These are phyloP conservation scores for Papilio gigon DNA, from an alignment of 2,888 invertebrate species.

Conservation along the genomic window DNA sequence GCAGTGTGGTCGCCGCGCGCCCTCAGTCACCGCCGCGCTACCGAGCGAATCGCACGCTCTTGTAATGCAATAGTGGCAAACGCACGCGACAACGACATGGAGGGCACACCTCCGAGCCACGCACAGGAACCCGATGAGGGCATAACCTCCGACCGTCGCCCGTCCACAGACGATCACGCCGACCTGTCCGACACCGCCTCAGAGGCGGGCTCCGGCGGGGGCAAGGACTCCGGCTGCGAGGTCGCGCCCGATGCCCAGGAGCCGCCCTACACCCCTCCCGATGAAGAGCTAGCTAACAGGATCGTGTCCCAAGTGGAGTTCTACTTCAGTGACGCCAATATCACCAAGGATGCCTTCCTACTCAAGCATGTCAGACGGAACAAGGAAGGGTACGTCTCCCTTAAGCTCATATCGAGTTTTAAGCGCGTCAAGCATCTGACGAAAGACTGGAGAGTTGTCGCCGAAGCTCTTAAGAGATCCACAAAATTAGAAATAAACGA, in stretches of 20 bases:
- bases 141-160: slow-evolving; percentile 75
- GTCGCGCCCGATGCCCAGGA: slow-evolving; percentile 82
- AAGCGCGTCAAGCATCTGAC: slow-evolving; percentile 96
- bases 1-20: slow-evolving; percentile 68
- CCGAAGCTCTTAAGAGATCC: slow-evolving; percentile 90
- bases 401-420: slow-evolving; percentile 97
- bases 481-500: slow-evolving; percentile 94
- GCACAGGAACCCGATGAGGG: slow-evolving; percentile 74
- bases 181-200: slow-evolving; percentile 86
- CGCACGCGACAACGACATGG: slow-evolving; percentile 67
- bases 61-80: slow-evolving; percentile 69
- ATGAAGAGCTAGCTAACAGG: slow-evolving; percentile 88
- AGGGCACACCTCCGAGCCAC: slow-evolving; percentile 69
- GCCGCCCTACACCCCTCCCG: slow-evolving; percentile 86
- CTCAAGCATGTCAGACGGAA: slow-evolving; percentile 97
- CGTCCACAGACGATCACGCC: slow-evolving; percentile 83
- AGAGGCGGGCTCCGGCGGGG: slow-evolving; percentile 84
- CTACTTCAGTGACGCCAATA: slow-evolving; percentile 97
- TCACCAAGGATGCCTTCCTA: slow-evolving; percentile 96
- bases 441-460: slow-evolving; percentile 96
- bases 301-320: slow-evolving; percentile 95
- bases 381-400: slow-evolving; percentile 96
- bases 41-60: slow-evolving; percentile 71
- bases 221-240: slow-evolving; percentile 87
- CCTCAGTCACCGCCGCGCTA: slow-evolving; percentile 73